Base-by-base conservation (phyloP, 1,140 invertebrate genomes). In the Bicyclus anynana region DNA sequence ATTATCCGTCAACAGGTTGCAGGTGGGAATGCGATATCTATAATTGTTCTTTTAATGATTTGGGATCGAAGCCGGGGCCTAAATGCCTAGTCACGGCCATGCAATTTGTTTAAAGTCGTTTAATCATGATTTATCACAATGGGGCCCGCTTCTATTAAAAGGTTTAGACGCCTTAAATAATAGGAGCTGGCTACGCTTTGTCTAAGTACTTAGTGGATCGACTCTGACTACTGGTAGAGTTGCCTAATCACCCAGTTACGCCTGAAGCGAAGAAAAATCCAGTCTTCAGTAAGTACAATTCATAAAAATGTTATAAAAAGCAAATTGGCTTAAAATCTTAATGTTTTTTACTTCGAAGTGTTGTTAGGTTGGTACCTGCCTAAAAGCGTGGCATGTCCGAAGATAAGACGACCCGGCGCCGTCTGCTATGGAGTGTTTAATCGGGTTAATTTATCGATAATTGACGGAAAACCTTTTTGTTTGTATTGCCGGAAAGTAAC, bases 381-480 rank as follows among this genome's bases (percentile, higher is more conserved):
- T 87, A 87, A 87, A 86, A 87, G 84, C 81, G 82, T 86, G 77
- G 80, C 81, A 80, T 87, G 84, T 86, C 75, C 74, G 53, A 69
- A 84, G 83, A 86, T 86, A 87, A 84, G 77, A 62, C 75, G 60
- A 57, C 66, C 80, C 81, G 83, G 80, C 84, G 83, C 85, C 85
- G 85, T 80, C 85, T 75, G 78, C 75, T 72, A 65, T 74, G 60
- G 80, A 83, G 67, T 83, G 76, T 81, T 84, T 88, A 88, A 88
- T 88, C 85, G 79, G 82, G 81, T 88, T 88, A 88, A 86, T 88
- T 88, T 88, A 88, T 88, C 85, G 82, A 88, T 88, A 88, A 88
- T 88, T 88, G 85, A 85, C 85, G 83, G 81, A 85, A 82, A 86
- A 77, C 82, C 85, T 88, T 88, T 85, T 88, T 88, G 83, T 88